Base-by-base conservation (phyloP, 2,888 invertebrate species). In the Melolontha melolontha region DNA sequence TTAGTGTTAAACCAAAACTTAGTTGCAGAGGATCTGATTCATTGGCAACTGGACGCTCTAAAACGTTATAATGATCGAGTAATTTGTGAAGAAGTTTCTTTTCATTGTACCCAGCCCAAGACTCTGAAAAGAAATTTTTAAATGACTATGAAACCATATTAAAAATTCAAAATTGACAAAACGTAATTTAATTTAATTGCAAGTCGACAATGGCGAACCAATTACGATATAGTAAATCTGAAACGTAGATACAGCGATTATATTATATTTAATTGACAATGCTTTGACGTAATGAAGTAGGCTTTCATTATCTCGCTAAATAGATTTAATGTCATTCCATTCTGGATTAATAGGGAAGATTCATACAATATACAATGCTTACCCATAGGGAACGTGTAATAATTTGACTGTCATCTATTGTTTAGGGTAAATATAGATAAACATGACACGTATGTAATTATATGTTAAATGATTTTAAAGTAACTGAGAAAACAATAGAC, bases 11-110 rank as follows among this genome's bases (percentile, higher is more conserved):
- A 86, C 96, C 96, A 88, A 96, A 96, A 88, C 94, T 95, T 86
- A 96, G 91, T 88, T 93, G 92, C 84, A 96, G 90, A 82, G 96
- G 94, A 86, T 96, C 96, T 86, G 95, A 95, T 89, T 96, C 96
- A 88, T 96, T 96, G 85, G 94, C 92, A 84, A 96, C 96, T 80
- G 95, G 95, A 83, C 96, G 90, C 88, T 96, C 96, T 87, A 96
- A 88, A 83, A 93, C 93, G 89, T 96, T 96, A 90, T 96, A 96
- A 84, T 92, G 89, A 87, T 94, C 94, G 85, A 96, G 89, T 83
- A 96, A 90, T 87, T 93, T 92, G 87, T 93, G 93, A 84, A 96
- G 90, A 84, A 96, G 89, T 86, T 92, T 91, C 89, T 95, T 95
- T 88, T 96, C 95, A 89, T 95, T 94, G 84, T 89, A 89, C 86